Percentiles rank a stretch among this genome's conserved stretches.
Conservation (phyloP, 2,113 vertebrate species). For the Limnothrissa miodon region DNA sequence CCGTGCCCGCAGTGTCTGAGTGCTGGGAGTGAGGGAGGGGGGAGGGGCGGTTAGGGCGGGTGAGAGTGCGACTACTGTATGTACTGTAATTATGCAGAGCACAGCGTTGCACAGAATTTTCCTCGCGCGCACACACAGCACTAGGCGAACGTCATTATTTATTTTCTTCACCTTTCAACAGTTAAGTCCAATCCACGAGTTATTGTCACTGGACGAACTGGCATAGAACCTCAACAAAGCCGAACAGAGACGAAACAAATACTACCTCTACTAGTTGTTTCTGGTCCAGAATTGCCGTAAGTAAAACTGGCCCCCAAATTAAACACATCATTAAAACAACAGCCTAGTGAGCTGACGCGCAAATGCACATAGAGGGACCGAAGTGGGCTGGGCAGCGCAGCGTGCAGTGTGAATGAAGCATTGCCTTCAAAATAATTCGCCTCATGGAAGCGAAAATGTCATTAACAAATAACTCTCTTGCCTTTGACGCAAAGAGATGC, state of each 20-base stretch:
- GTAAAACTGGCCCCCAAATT: constrained; percentile 47
- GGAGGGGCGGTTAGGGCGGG: constrained; percentile 35
- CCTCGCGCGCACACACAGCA: background rate
- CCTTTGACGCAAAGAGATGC: constrained; percentile 50
- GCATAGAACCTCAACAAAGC: background rate
- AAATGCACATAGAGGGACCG: constrained; percentile 50
- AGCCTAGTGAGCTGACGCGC: constrained; percentile 59
- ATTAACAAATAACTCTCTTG: constrained; percentile 21
- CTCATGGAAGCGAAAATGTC: constrained; percentile 18
- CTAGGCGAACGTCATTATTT: background rate
- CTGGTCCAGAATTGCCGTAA: background rate
- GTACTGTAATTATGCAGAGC: constrained; percentile 32
- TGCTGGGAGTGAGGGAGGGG: constrained; percentile 37
- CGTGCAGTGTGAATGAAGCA: background rate
- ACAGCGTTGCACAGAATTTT: background rate
- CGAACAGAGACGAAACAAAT: background rate
- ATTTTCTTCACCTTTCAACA: background rate
- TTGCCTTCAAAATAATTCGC: background rate
- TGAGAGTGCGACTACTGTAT: constrained; percentile 55
- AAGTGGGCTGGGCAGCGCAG: constrained; percentile 52
- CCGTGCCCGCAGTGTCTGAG: constrained; percentile 63
- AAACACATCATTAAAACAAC: constrained; percentile 56
- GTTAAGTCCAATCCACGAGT: background rate
- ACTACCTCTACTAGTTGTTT: background rate
- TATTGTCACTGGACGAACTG: background rate